phyloP scores from a whole-genome alignment of 1,140 invertebrate species.

The Streblospio benedicti region DNA sequence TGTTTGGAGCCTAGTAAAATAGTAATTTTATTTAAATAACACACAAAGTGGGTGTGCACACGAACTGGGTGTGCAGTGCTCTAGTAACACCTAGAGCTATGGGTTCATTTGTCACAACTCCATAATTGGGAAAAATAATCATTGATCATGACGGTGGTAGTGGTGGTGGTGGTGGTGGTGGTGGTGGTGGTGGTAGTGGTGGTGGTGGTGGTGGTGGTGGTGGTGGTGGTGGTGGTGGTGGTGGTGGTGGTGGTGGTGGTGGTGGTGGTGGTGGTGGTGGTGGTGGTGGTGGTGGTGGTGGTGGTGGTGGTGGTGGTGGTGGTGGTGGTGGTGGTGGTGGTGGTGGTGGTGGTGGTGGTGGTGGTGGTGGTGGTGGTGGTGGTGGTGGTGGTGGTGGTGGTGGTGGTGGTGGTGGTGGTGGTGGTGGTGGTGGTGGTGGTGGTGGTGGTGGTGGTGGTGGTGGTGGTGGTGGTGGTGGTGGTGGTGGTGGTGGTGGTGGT shows the following conservation, averaged over 20 bases:
- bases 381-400: neutral
- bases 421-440: neutral
- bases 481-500: slow-evolving; percentile 7
- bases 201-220: neutral
- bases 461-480: neutral
- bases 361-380: neutral
- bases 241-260: neutral
- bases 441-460: neutral
- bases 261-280: neutral
- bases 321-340: neutral
- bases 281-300: neutral
- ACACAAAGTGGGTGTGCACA: too few relatives aligned
- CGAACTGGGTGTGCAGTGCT: too few relatives aligned
- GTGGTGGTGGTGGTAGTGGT: neutral
- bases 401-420: neutral
- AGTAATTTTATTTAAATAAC: too few relatives aligned
- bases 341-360: slow-evolving; percentile 2
- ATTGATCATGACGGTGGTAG: neutral
- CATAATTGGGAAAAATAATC: too few relatives aligned
- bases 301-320: neutral
- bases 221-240: neutral
- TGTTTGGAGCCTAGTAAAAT: too few relatives aligned
- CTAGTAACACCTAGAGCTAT: too few relatives aligned
- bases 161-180: neutral
- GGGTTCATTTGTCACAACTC: too few relatives aligned